Percentiles rank a stretch among this genome's conserved stretches.
Conservation (phyloP, 2,888 invertebrate species). For the Dasysyrphus tricinctus region DNA sequence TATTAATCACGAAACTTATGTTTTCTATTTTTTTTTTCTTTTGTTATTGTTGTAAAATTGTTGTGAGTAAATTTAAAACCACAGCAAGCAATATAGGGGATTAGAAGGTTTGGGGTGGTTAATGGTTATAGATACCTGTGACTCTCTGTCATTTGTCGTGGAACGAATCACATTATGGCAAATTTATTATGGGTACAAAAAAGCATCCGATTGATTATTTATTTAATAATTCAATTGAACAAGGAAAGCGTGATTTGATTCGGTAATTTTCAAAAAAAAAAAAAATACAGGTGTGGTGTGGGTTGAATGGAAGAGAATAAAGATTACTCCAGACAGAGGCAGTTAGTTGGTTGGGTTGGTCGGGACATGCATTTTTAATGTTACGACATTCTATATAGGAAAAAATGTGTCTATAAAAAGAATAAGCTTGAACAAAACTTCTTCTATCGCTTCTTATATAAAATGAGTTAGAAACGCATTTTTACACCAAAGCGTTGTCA, state of each 20-base stretch:
- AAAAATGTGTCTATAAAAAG: background rate
- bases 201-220: constrained; percentile 58
- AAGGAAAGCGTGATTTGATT: constrained; percentile 56
- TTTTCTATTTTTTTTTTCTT: constrained; percentile 11
- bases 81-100: constrained; percentile 4
- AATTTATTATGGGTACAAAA: constrained; percentile 43
- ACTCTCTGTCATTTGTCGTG: constrained; percentile 32
- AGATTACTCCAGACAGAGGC: background rate
- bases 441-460: too few species aligned
- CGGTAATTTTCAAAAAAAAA: constrained; percentile 3
- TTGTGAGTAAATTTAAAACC: constrained; percentile 32
- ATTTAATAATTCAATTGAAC: constrained; percentile 61
- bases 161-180: constrained; percentile 51
- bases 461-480: too few species aligned
- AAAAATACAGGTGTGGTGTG: constrained; percentile 32
- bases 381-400: background rate
- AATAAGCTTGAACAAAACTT: background rate
- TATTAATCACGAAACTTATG: constrained; percentile 72
- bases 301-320: background rate
- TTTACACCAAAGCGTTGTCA: too few species aligned
- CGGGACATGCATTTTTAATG: constrained; percentile 29
- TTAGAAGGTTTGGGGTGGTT: constrained; percentile 43
- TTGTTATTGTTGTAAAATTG: background rate
- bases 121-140: constrained; percentile 9
- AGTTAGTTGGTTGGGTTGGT: background rate